phyloP scores from a whole-genome alignment of 2,113 vertebrate genomes.

The Phoenicopterus ruber region DNA sequence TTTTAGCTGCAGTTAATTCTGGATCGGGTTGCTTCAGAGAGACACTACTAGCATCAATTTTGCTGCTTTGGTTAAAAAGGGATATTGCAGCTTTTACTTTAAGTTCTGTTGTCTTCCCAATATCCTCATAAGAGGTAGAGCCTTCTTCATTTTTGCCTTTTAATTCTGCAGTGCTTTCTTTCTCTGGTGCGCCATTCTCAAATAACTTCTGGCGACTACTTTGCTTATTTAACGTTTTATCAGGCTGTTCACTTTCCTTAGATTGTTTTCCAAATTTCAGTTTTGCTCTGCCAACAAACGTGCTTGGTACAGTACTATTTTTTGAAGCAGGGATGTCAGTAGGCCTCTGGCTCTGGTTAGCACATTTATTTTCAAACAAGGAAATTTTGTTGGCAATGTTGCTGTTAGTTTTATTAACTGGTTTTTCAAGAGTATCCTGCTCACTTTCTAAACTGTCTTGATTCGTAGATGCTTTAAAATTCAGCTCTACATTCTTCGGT shows the following conservation, averaged over 20 bases:
- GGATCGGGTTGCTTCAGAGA: neutral
- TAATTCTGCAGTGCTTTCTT: constrained; percentile 50
- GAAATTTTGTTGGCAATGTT: constrained; percentile 81
- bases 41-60: neutral
- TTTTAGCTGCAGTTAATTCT: constrained; percentile 18
- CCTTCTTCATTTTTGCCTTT: constrained; percentile 37
- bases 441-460: constrained; percentile 66
- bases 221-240: constrained; percentile 51
- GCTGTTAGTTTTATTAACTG: constrained; percentile 75
- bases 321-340: constrained; percentile 64
- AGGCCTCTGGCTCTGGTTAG: constrained; percentile 69
- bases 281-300: constrained; percentile 78
- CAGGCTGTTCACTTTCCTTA: constrained; percentile 67
- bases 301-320: constrained; percentile 63
- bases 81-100: constrained; percentile 48
- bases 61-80: constrained; percentile 36
- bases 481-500: constrained; percentile 78
- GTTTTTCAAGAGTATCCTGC: constrained; percentile 69
- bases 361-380: constrained; percentile 80
- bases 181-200: constrained; percentile 49
- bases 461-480: constrained; percentile 70
- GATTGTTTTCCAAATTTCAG: constrained; percentile 77
- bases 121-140: neutral
- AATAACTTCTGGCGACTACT: constrained; percentile 52
- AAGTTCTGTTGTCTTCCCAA: constrained; percentile 29